Conservation (phyloP, 2,113 vertebrate species). For the Melanerpes formicivorus region DNA sequence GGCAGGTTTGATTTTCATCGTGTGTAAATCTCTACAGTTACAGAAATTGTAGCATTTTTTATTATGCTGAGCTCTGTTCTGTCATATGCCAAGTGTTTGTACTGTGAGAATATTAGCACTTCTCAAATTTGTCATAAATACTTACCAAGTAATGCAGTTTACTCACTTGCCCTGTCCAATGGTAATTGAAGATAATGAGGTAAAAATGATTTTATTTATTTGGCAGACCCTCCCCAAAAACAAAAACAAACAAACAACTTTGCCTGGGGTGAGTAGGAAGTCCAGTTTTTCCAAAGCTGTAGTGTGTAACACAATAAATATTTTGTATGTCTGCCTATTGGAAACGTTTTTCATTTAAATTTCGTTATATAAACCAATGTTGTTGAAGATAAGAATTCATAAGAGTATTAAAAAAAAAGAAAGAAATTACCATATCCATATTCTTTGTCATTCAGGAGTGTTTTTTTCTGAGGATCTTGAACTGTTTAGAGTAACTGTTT, state of each 20-base stretch:
- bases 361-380: slow-evolving; percentile 41
- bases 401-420: background rate
- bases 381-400: slow-evolving; percentile 28
- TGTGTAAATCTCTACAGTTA: slow-evolving; percentile 25
- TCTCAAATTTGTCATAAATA: slow-evolving; percentile 57
- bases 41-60: slow-evolving; percentile 18
- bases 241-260: slow-evolving; percentile 73
- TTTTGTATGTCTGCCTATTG: slow-evolving; percentile 69
- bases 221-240: slow-evolving; percentile 71
- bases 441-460: background rate
- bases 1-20: background rate
- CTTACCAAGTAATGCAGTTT: slow-evolving; percentile 58
- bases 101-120: slow-evolving; percentile 56
- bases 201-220: slow-evolving; percentile 74
- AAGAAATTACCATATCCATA: background rate
- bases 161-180: slow-evolving; percentile 68
- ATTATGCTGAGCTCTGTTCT: slow-evolving; percentile 22
- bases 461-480: slow-evolving; percentile 18
- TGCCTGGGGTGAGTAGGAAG: slow-evolving; percentile 70
- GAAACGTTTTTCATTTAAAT: slow-evolving; percentile 65
- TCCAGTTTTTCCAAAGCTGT: slow-evolving; percentile 70
- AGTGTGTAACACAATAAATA: slow-evolving; percentile 68
- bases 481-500: background rate
- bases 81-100: slow-evolving; percentile 44
- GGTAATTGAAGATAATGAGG: slow-evolving; percentile 72